Base-by-base conservation (phyloP, 2,113 vertebrate genomes). In the Rhea pennata region DNA sequence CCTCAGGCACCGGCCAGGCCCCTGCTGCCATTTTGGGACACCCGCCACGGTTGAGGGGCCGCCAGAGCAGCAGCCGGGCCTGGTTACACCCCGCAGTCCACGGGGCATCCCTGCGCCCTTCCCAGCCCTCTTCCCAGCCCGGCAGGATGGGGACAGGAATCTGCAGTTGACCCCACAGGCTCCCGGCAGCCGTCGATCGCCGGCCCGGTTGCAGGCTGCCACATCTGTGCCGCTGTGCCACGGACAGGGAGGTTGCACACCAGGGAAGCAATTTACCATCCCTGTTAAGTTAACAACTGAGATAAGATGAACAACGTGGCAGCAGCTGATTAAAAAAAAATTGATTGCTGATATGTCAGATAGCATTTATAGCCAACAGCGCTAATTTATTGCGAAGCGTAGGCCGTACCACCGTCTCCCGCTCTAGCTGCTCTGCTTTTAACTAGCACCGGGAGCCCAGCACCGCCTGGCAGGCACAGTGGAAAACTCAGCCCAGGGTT, bases 301-400 rank as follows among this genome's bases (percentile, higher is more conserved):
- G 93, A 87, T 82, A 78, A 92, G 72, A 44, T 4, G 29, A 73
- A 91, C 84, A 92, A 91, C 81, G 53, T 95, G 93, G 81, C 90
- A 95, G 85, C 12, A 0, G 64, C 31, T 15, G 7, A 4, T 2
- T 42, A 80, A 64, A 56, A 46, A 46, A 46, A 46, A 46, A 48
- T 12, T 50, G 61, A 17, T 71, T 4, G 16, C 59, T 13, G 2
- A 53, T 87, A 23, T 5, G 0, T 8, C 11, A 1, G 12, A 3
- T 0, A 12, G 65, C 2, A 3, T 64, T 72, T n/a, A 7, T 17
- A 51, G 70, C 66, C 21, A 3, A 8, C 62, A 8, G 87, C 36
- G 10, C 0, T 42, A 67, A 48, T 44, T 70, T 31, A 29, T 14
- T 10, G 5, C 26, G 0, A 9, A n/a, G 31, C 0, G 2, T 9